Percentiles rank a stretch among this genome's conserved stretches.
These are phyloP conservation scores for Amblyraja radiata DNA, from an alignment of 2,797 vertebrate genomes.

Conservation along the genomic window DNA sequence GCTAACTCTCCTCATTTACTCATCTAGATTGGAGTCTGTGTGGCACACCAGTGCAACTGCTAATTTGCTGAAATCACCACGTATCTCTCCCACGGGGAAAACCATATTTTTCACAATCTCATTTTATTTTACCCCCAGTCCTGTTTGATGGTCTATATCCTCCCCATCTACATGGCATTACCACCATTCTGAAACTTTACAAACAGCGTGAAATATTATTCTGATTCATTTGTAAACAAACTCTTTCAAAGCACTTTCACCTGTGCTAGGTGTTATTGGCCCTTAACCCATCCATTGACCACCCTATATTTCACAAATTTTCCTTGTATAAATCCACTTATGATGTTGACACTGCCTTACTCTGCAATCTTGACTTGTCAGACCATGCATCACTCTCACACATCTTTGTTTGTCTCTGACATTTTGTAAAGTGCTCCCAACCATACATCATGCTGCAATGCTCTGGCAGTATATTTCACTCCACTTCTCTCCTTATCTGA, in stretches of 20 bases:
- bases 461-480: too few relatives aligned
- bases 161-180: neutral
- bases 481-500: too few relatives aligned
- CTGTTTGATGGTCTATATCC: too few relatives aligned
- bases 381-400: too few relatives aligned
- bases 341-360: neutral
- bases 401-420: neutral
- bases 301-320: neutral
- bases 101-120: neutral
- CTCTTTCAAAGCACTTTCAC: neutral
- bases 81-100: neutral
- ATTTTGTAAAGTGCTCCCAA: too few relatives aligned
- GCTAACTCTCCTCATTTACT: neutral
- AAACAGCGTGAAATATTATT: neutral
- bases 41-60: neutral
- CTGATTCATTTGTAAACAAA: neutral
- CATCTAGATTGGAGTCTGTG: neutral
- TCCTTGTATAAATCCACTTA: neutral
- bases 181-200: neutral
- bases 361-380: too few relatives aligned
- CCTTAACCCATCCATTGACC: neutral
- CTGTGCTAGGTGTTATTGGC: too few relatives aligned
- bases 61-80: neutral
- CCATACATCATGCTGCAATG: too few relatives aligned
- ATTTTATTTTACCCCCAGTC: neutral